Evolutionary conservation across 2,113 vertebrate species (phyloP).

Genomic region (Myodes glareolus): DNA sequence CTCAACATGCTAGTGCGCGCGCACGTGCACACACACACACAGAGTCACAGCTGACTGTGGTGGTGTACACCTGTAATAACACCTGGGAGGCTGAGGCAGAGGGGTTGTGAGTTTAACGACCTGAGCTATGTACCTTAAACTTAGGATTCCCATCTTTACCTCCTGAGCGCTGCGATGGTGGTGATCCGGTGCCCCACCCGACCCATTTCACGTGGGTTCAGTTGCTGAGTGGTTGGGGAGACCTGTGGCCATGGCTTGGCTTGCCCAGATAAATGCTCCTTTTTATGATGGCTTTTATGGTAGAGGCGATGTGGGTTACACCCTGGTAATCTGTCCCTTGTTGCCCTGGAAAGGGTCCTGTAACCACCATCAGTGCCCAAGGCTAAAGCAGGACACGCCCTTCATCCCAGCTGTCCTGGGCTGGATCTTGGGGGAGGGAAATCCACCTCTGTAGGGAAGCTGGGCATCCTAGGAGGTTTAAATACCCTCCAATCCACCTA

Average conservation of each 20-base stretch:
- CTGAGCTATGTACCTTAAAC: neutral
- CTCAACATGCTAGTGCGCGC: neutral
- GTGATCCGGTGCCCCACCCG: rapidly evolving
- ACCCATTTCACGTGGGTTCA: neutral
- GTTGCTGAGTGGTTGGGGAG: neutral
- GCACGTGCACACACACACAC: neutral
- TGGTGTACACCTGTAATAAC: neutral
- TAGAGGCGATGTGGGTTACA: neutral
- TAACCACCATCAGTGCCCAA: neutral
- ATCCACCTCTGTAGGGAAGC: neutral
- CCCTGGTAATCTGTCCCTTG: neutral
- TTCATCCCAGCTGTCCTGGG: no score
- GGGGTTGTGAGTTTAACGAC: neutral
- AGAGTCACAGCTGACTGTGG: neutral
- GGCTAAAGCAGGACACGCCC: neutral
- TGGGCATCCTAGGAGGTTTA: neutral
- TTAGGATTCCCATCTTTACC: neutral
- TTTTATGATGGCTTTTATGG: neutral
- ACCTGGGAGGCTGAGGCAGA: neutral
- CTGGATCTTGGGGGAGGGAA: neutral
- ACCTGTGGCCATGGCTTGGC: neutral
- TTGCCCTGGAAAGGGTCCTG: neutral
- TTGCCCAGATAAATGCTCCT: neutral
- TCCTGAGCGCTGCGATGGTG: neutral
- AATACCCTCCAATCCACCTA: neutral